A percentile compares a stretch with the other conserved stretches of the same genome.
Evolutionary conservation across 2,113 vertebrate species (phyloP).

Genomic region (Ia io): DNA sequence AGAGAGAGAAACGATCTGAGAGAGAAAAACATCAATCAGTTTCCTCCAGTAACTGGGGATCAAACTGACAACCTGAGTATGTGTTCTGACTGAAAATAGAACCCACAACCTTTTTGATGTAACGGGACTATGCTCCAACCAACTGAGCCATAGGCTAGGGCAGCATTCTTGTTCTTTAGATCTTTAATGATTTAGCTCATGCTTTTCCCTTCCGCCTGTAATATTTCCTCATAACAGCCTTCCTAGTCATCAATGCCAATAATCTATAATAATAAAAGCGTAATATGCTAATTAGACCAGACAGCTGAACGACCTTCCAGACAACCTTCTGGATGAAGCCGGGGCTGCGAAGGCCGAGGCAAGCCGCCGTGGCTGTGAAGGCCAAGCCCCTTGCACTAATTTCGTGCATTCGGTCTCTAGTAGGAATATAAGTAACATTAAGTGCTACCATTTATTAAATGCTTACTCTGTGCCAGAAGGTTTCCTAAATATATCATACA

Average conservation of each 20-base stretch:
- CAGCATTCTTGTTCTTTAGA: not conserved
- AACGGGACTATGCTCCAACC: not conserved
- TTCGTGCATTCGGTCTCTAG: too few relatives aligned
- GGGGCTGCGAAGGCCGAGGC: too few relatives aligned
- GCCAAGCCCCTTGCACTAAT: too few relatives aligned
- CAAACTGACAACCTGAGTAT: not conserved
- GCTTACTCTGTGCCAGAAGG: not conserved
- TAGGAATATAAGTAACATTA: not conserved
- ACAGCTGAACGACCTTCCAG: too few relatives aligned
- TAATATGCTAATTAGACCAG: too few relatives aligned
- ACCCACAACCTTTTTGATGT: not conserved
- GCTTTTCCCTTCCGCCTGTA: not conserved
- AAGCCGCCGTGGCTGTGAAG: too few relatives aligned
- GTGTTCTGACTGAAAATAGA: not conserved
- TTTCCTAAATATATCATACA: not conserved
- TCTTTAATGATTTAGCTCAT: not conserved
- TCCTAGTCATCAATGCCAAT: not conserved
- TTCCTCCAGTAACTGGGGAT: not conserved
- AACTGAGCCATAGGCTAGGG: not conserved
- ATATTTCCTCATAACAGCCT: conserved; percentile 18
- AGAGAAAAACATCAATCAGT: not conserved
- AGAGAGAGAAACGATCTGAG: not conserved
- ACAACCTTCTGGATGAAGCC: too few relatives aligned
- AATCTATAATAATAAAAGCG: not conserved
- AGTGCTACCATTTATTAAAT: conserved; percentile 15